phyloP scores from a whole-genome alignment of 2,113 vertebrate genomes.

The Burhinus oedicnemus region DNA sequence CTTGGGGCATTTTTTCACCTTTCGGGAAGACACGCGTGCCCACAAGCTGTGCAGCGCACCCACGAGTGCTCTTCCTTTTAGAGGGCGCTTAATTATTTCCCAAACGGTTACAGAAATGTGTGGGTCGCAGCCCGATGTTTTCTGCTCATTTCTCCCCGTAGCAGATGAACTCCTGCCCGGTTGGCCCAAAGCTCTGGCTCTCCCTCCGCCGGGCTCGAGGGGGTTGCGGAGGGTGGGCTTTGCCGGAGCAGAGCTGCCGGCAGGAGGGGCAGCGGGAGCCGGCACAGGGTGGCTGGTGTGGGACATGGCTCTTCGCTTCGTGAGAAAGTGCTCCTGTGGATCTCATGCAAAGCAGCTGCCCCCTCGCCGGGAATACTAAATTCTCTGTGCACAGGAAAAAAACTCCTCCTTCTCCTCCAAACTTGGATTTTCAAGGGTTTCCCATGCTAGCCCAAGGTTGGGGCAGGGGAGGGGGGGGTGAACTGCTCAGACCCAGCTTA shows the following conservation, averaged over 20 bases:
- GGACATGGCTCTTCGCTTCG: accelerated
- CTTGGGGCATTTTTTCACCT: not conserved
- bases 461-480: not conserved
- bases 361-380: not conserved
- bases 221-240: not conserved
- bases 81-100: not conserved
- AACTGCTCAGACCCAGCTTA: not conserved
- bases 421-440: not conserved
- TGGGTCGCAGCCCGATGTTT: not conserved
- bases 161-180: not conserved
- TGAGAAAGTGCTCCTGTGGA: not conserved
- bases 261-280: not conserved
- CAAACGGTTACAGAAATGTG: not conserved
- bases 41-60: not conserved
- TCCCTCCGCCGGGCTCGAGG: accelerated
- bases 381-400: accelerated
- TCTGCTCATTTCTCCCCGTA: accelerated
- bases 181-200: not conserved
- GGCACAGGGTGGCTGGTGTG: not conserved
- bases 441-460: accelerated
- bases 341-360: not conserved
- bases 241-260: not conserved
- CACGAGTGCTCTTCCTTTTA: not conserved
- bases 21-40: accelerated
- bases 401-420: not conserved